Percentiles rank a stretch among this genome's conserved stretches.
Conservation (phyloP, 2,888 invertebrate genomes). For the Ophion ventricosus region DNA sequence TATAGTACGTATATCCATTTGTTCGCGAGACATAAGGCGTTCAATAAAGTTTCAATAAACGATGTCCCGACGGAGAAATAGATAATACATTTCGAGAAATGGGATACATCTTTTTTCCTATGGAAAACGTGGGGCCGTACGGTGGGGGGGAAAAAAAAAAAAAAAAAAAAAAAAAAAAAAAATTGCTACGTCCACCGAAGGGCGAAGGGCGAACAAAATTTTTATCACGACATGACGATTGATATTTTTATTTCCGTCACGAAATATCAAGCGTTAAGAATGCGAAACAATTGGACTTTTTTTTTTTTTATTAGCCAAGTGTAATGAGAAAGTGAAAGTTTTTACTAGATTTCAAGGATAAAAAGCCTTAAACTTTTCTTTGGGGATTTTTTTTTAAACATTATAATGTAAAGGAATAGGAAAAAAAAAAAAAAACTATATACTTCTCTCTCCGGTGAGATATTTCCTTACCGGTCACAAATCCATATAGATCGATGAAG, state of each 20-base stretch:
- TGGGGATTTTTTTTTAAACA: too few species aligned
- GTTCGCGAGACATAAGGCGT: neutral
- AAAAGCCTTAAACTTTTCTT: neutral
- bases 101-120: neutral
- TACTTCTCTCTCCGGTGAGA: too few species aligned
- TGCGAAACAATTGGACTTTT: neutral
- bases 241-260: too few species aligned
- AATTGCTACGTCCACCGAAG: neutral
- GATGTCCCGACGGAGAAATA: conserved; percentile 1
- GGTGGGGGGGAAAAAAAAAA: neutral
- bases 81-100: conserved; percentile 14
- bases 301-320: neutral
- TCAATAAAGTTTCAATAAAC: conserved; percentile 17
- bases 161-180: neutral
- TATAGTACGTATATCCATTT: conserved; percentile 2
- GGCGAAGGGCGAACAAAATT: neutral
- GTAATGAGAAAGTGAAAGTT: neutral
- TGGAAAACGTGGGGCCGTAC: neutral
- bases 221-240: neutral
- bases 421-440: neutral
- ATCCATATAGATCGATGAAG: neutral
- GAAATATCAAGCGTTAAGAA: neutral
- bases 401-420: neutral
- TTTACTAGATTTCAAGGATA: neutral
- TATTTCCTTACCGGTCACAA: neutral